Evolutionary conservation across 2,888 invertebrate genomes (phyloP), one percentile per base, ranked within the genome.

Genomic region (Amblyjoppa proteus): DNA sequence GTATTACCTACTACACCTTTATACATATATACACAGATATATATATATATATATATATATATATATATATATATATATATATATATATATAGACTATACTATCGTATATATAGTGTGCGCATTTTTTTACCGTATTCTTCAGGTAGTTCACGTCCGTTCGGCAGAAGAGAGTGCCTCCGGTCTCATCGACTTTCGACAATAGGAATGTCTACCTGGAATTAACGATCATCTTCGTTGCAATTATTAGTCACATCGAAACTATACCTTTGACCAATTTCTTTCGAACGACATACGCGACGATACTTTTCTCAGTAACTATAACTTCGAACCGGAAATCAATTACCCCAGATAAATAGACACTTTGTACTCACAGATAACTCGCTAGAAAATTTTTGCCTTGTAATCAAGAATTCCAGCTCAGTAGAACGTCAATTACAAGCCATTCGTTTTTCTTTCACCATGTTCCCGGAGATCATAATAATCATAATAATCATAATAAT

Each of bases 351-450:
- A 61, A 51, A 64, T 64, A 68, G 53, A 53, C 58, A 31, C 31
- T 53, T 69, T 31, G 61, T 51, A 41, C 31, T 68, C 28, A 28
- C 25, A 56, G 25, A 56, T 41, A 68, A 31, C 80, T 80, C 28
- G 79, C 68, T 64, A 84, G 58, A 66, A 45, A 76, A 75, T 81
- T 71, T 51, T 83, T 80, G 76, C 71, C 51, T 49, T 85, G 61
- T 68, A 82, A 85, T 82, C 74, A 70, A 70, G 85, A 71, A 75
- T 85, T 79, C 75, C 82, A 79, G 85, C 41, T 79, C 70, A 85
- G 75, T 82, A 75, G 85, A 79, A 85, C 81, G 78, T 74, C 38
- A 81, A 85, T 79, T 71, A 69, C 56, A 28, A 77, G 75, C 4
- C 34, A 28, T 69, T 51, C 41, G 25, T 34, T 20, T 51, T 34